phyloP scores from a whole-genome alignment of 2,888 invertebrate species.

The Eumerus sabulonum region DNA sequence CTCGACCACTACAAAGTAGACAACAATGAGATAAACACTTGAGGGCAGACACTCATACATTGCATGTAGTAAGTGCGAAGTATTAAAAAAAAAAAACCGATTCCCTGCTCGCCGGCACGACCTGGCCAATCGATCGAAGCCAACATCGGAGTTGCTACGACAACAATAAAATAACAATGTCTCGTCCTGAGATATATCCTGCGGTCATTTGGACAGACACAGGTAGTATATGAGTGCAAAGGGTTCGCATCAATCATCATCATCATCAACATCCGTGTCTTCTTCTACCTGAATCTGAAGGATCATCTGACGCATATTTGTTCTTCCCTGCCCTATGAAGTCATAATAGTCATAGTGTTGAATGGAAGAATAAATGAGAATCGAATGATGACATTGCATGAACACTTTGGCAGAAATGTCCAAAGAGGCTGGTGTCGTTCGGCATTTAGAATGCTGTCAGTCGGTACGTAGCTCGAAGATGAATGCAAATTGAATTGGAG shows the following conservation, averaged over 20 bases:
- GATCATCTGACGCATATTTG: conserved; percentile 2
- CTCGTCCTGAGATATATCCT: conserved; percentile 29
- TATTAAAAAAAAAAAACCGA: background rate
- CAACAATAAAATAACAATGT: conserved; percentile 30
- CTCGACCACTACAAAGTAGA: no score
- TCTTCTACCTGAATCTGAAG: no score
- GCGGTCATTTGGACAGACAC: conserved; percentile 23
- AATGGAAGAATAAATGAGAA: conserved; percentile 56
- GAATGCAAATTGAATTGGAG: conserved; percentile 58
- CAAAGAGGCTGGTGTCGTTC: no score
- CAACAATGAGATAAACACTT: conserved; percentile 46
- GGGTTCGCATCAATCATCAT: conserved; percentile 24
- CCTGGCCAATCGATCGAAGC: conserved; percentile 60
- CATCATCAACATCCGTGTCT: conserved; percentile 11
- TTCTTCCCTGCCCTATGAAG: conserved; percentile 5
- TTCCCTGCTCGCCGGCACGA: conserved; percentile 2
- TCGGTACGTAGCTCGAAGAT: no score
- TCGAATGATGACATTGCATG: conserved; percentile 52
- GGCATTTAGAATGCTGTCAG: no score
- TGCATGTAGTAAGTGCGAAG: no score
- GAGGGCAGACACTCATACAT: conserved; percentile 5
- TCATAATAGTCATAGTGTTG: conserved; percentile 20
- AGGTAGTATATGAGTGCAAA: background rate
- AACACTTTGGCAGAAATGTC: background rate
- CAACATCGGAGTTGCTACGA: conserved; percentile 25